phyloP scores from a whole-genome alignment of 2,888 invertebrate genomes.

The Vannuccia rotundouncinata region DNA sequence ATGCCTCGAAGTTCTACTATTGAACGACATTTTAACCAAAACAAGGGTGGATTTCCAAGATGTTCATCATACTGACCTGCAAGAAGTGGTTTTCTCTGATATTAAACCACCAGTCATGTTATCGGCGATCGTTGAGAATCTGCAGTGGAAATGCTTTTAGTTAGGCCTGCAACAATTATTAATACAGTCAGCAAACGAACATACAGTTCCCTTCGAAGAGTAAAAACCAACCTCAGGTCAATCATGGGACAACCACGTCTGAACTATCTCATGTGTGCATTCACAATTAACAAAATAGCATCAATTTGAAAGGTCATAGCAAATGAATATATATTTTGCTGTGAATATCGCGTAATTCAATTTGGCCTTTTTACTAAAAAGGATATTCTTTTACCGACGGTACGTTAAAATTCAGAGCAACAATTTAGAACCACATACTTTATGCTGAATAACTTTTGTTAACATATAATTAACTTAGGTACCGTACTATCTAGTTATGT shows the following conservation, averaged over 20 bases:
- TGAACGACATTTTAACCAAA: background rate
- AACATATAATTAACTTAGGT: background rate
- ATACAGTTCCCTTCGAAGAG: background rate
- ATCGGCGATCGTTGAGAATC: background rate
- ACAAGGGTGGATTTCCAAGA: background rate
- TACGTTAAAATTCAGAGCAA: no score
- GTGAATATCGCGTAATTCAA: background rate
- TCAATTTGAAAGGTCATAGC: background rate
- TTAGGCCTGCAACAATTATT: background rate
- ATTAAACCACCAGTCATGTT: background rate
- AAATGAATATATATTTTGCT: background rate
- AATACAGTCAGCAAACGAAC: background rate
- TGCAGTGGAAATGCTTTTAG: background rate
- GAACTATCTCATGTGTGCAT: background rate
- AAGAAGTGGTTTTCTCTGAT: background rate
- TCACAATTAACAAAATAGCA: background rate
- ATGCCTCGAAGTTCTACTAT: background rate
- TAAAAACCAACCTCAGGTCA: background rate
- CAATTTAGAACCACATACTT: no score
- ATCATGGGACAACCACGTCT: background rate
- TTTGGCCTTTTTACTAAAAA: background rate
- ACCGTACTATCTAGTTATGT: background rate
- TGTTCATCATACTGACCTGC: background rate
- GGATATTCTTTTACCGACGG: background rate
- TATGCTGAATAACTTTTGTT: background rate